Evolutionary conservation across 2,888 invertebrate genomes (phyloP).

Genomic region (Pseudococcus viburni): DNA sequence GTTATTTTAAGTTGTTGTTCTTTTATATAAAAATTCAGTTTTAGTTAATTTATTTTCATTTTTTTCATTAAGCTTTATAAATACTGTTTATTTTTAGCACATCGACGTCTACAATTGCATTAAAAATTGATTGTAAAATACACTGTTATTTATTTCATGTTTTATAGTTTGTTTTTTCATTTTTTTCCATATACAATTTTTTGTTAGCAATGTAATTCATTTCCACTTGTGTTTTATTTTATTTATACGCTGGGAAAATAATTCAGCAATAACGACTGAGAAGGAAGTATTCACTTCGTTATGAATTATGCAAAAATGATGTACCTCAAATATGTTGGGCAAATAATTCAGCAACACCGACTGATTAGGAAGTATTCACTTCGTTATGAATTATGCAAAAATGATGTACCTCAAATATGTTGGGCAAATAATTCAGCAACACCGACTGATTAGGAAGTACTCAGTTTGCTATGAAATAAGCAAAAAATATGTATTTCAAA

Average conservation of each 20-base stretch:
- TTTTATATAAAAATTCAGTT: constrained; percentile 60
- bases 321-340: background rate
- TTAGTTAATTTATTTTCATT: constrained; percentile 64
- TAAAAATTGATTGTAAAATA: constrained; percentile 62
- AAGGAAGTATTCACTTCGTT: background rate
- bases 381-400: background rate
- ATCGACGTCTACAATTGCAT: constrained; percentile 52
- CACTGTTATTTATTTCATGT: constrained; percentile 64
- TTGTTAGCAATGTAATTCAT: constrained; percentile 46
- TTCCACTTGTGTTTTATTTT: background rate
- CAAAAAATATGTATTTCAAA: too few relatives aligned
- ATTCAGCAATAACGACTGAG: background rate
- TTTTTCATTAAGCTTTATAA: constrained; percentile 62
- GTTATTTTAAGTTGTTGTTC: constrained; percentile 48
- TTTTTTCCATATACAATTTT: constrained; percentile 52
- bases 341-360: too few relatives aligned
- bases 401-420: background rate
- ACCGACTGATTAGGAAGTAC: background rate
- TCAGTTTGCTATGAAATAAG: background rate
- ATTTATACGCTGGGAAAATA: background rate
- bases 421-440: too few relatives aligned
- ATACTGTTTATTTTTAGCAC: constrained; percentile 59
- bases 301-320: background rate
- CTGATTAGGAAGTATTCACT: background rate
- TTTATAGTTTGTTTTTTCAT: constrained; percentile 58